A percentile compares a stretch with the other conserved stretches of the same genome.
These are phyloP conservation scores for Megastigmus dorsalis DNA, from an alignment of 2,888 invertebrate species.

Conservation along the genomic window DNA sequence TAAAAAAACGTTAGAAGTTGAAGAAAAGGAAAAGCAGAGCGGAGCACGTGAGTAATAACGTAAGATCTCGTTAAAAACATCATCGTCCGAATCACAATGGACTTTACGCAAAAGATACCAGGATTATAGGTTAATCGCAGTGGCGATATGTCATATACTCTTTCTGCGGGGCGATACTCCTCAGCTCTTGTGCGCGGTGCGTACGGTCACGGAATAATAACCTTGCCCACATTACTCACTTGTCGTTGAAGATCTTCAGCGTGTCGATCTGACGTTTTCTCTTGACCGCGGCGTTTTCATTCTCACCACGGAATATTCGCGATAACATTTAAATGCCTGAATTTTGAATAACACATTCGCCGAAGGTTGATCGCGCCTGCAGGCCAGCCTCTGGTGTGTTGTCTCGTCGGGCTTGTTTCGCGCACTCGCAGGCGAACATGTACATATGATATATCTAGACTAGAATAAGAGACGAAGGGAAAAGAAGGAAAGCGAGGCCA, in stretches of 20 bases:
- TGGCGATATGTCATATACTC: not conserved
- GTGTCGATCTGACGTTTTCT: conserved; percentile 87
- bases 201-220: not conserved
- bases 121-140: conserved; percentile 29
- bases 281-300: conserved; percentile 73
- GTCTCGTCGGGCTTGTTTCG: not conserved
- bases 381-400: not conserved
- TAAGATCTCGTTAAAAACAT: not conserved
- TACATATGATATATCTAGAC: not conserved
- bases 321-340: conserved; percentile 72
- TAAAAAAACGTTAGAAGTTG: too few relatives aligned
- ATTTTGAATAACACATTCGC: conserved; percentile 72
- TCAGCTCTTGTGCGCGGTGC: too few relatives aligned
- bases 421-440: not conserved
- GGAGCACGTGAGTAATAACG: not conserved
- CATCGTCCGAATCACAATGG: not conserved
- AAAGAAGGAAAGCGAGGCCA: conserved; percentile 14
- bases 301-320: conserved; percentile 73
- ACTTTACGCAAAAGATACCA: not conserved
- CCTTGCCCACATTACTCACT: conserved; percentile 76
- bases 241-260: conserved; percentile 87
- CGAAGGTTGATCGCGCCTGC: not conserved
- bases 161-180: not conserved
- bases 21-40: not conserved
- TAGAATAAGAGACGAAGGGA: not conserved